phyloP scores from a whole-genome alignment of 2,113 vertebrate genomes.

The Trichechus manatus region DNA sequence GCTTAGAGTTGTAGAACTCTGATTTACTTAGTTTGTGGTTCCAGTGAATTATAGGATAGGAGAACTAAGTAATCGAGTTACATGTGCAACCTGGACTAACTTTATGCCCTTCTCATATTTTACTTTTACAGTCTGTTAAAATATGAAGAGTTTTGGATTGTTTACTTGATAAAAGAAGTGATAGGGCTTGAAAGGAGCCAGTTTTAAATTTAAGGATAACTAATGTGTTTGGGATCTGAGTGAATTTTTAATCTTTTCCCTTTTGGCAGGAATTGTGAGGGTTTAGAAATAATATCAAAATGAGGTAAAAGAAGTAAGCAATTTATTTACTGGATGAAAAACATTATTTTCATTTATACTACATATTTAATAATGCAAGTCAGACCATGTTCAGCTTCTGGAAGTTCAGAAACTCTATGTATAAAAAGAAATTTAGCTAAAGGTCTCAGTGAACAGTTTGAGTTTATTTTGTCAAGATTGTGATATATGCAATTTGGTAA shows the following conservation, averaged over 20 bases:
- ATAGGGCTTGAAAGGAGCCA: neutral
- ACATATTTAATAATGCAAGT: neutral
- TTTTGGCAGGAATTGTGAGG: neutral
- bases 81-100: neutral
- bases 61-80: neutral
- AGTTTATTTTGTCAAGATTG: neutral
- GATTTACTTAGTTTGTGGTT: neutral
- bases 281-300: neutral
- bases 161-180: neutral
- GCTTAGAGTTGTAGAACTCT: neutral
- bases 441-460: neutral
- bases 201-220: neutral
- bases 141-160: neutral
- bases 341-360: neutral
- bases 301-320: neutral
- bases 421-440: neutral
- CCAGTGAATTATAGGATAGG: neutral
- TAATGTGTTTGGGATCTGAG: neutral
- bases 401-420: neutral
- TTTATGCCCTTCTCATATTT: neutral
- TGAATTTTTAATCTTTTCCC: neutral
- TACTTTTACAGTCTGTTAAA: neutral
- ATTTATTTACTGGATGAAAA: neutral
- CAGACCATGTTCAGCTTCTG: neutral
- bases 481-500: neutral